phyloP scores from a whole-genome alignment of 2,113 vertebrate genomes.

The Atherinomorus stipes region DNA sequence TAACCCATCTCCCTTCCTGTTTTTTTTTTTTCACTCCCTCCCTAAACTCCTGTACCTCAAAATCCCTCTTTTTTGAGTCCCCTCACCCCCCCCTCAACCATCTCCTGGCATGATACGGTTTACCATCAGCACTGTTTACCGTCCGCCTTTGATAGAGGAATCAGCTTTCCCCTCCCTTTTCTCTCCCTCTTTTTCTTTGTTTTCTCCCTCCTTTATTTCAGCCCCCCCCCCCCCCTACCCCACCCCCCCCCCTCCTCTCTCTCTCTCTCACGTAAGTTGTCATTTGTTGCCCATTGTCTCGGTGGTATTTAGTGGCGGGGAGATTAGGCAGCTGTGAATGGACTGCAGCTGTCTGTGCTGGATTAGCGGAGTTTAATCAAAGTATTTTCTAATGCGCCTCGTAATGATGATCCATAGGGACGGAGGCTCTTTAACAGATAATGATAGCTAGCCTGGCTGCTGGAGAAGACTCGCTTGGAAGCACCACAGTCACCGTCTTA shows the following conservation, averaged over 20 bases:
- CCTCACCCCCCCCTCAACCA: slow-evolving; percentile 26
- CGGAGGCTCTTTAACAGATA: slow-evolving; percentile 98
- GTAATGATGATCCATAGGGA: slow-evolving; percentile 99
- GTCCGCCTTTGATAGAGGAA: slow-evolving; percentile 62
- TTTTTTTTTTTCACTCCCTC: background rate
- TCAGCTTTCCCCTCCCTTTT: slow-evolving; percentile 48
- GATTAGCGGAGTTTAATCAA: slow-evolving; percentile 99
- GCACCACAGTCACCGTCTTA: slow-evolving; percentile 56
- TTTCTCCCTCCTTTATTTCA: slow-evolving; percentile 59
- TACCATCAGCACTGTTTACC: slow-evolving; percentile 66
- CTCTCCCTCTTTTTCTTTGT: slow-evolving; percentile 60
- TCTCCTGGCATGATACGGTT: slow-evolving; percentile 61
- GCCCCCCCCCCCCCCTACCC: slow-evolving; percentile 3
- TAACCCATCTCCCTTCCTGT: background rate
- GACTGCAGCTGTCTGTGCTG: slow-evolving; percentile 98
- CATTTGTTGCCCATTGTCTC: slow-evolving; percentile 95
- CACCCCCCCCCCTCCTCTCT: background rate
- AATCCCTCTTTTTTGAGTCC: slow-evolving; percentile 39
- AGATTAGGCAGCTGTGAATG: slow-evolving; percentile 98
- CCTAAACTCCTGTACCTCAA: slow-evolving; percentile 40
- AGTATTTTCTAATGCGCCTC: slow-evolving; percentile 98
- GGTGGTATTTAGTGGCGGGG: slow-evolving; percentile 90
- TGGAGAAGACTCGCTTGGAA: slow-evolving; percentile 92
- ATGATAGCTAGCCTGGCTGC: slow-evolving; percentile 89
- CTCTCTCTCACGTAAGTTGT: slow-evolving; percentile 63